Base-by-base conservation (phyloP, 2,888 invertebrate genomes). In the Athalia circularis region DNA sequence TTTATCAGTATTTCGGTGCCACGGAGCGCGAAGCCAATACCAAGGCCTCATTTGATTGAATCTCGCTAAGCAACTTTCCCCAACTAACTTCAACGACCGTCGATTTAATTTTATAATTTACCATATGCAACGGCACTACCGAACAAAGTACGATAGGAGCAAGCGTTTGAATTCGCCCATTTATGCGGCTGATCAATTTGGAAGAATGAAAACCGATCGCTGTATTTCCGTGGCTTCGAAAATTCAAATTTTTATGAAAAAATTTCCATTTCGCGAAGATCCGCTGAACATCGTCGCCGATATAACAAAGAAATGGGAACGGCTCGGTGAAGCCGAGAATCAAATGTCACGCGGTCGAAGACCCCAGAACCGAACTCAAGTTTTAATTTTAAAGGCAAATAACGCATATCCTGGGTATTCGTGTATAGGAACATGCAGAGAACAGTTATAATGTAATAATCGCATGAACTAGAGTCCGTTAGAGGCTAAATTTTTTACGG, bases 31-130 rank as follows among this genome's bases (percentile, higher is more conserved):
- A 54, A 11, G 50, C 15, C 15, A 52, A 67, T 67, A 5, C 67
- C 9, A 8, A 9, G 48, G 68, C 68, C 52, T 50, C 54, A 9
- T 54, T 68, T 52, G 68, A 68, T 68, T 68, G 68, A 7, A 54
- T 43, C 68, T 54, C 43, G 52, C 68, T 68, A 68, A 11, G 50
- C 68, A 68, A 54, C 68, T 68, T 68, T 68, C 68, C 68, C 68
- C 52, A 52, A 68, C 68, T 29, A 54, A 54, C 13, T 8, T 65
- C 65, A 48, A 15, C 65, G 48, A 48, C n/a, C 54, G n/a, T 11
- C 52, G 68, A 50, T 29, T 8, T 13, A 9, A 50, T 52, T 68
- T 68, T 29, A 54, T 43, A 52, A 29, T 43, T 43, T 29, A 3
- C 13, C 43, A 62, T 11, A 9, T 62, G 4, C 29, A 62, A 29